A percentile compares a stretch with the other conserved stretches of the same genome.
Conservation (phyloP, 2,888 invertebrate genomes). For the Lycia hirtaria region DNA sequence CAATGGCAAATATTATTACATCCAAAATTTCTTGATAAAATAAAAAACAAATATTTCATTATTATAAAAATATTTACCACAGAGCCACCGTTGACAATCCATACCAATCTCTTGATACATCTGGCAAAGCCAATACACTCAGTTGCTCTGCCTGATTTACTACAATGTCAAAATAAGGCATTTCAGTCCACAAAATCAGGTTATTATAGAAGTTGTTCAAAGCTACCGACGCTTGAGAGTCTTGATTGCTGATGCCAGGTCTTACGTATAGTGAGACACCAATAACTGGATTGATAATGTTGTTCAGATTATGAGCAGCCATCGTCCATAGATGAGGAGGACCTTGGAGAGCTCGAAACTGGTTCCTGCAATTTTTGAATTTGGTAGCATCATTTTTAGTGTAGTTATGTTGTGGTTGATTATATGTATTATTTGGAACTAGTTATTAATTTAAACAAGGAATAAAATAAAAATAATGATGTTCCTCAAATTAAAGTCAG, state of each 20-base stretch:
- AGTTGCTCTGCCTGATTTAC: slow-evolving; percentile 62
- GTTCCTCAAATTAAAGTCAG: too few relatives aligned
- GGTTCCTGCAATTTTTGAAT: slow-evolving; percentile 56
- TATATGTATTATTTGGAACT: too few relatives aligned
- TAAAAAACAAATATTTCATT: too few relatives aligned
- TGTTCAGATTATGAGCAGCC: slow-evolving; percentile 67
- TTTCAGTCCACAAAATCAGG: slow-evolving; percentile 68
- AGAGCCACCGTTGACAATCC: slow-evolving; percentile 70
- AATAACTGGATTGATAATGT: slow-evolving; percentile 55
- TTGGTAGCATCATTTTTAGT: too few relatives aligned
- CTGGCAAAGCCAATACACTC: slow-evolving; percentile 69
- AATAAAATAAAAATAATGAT: too few relatives aligned
- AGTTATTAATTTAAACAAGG: too few relatives aligned
- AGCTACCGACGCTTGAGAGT: slow-evolving; percentile 59
- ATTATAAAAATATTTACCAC: slow-evolving; percentile 66
- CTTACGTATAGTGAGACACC: slow-evolving; percentile 62
- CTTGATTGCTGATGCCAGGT: slow-evolving; percentile 54
- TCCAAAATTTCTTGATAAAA: too few relatives aligned
- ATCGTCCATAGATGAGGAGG: slow-evolving; percentile 70
- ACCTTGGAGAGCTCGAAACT: slow-evolving; percentile 59
- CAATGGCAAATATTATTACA: too few relatives aligned
- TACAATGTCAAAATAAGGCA: slow-evolving; percentile 60
- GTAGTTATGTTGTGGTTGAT: too few relatives aligned
- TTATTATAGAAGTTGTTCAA: slow-evolving; percentile 59
- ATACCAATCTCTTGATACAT: slow-evolving; percentile 66